phyloP scores from a whole-genome alignment of 2,797 vertebrate genomes.

The Scarus forsteni region DNA sequence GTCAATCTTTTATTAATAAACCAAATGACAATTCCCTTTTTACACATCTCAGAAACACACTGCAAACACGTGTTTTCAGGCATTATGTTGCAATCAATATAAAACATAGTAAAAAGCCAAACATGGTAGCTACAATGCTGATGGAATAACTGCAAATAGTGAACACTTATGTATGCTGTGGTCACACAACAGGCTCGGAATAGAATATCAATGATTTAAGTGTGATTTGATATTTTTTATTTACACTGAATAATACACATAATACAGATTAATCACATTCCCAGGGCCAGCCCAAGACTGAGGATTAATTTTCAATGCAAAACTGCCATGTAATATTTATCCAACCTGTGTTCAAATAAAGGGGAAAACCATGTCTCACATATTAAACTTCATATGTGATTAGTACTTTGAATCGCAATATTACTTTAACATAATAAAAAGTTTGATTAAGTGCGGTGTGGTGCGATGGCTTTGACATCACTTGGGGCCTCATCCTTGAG shows the following conservation, averaged over 20 bases:
- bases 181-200: conserved; percentile 51
- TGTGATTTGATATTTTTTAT: conserved; percentile 69
- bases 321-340: conserved; percentile 70
- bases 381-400: conserved; percentile 61
- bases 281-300: conserved; percentile 94
- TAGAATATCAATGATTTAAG: conserved; percentile 58
- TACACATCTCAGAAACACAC: conserved; percentile 78
- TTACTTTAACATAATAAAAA: conserved; percentile 47
- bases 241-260: conserved; percentile 82
- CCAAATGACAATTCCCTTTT: conserved; percentile 81
- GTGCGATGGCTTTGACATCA: conserved; percentile 49
- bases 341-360: conserved; percentile 66
- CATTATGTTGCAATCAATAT: conserved; percentile 76
- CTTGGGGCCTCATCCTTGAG: conserved; percentile 54
- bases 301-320: conserved; percentile 77
- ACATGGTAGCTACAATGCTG: conserved; percentile 73
- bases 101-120: conserved; percentile 77
- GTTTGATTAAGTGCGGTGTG: conserved; percentile 36
- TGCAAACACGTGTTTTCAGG: conserved; percentile 73
- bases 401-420: conserved; percentile 61
- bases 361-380: conserved; percentile 19
- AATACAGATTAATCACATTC: conserved; percentile 80
- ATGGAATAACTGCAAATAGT: conserved; percentile 66
- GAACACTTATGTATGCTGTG: conserved; percentile 50
- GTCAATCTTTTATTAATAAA: conserved; percentile 82